Percentiles rank a stretch among this genome's conserved stretches.
Evolutionary conservation across 2,113 vertebrate genomes (phyloP).

Genomic region (Callionymus lyra): DNA sequence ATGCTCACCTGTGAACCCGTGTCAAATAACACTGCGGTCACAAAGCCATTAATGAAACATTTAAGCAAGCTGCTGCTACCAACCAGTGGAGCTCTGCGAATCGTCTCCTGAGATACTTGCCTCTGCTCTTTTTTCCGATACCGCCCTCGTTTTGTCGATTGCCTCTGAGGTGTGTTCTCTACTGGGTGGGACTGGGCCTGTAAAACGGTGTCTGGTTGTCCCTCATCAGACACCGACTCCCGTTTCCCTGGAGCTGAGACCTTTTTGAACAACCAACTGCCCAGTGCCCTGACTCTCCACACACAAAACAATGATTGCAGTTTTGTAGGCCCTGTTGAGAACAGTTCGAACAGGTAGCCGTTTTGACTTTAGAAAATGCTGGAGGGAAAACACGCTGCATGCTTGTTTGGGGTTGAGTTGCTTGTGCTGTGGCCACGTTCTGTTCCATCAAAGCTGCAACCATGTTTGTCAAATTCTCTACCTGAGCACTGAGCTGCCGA

Average conservation of each 20-base stretch:
- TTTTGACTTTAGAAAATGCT: background rate
- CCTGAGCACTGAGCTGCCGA: conserved; percentile 1
- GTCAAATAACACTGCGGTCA: conserved; percentile 15
- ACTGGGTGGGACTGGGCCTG: background rate
- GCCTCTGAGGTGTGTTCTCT: background rate
- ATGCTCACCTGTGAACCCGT: conserved; percentile 25
- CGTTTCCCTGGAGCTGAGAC: background rate
- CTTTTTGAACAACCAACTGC: background rate
- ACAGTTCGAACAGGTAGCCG: background rate
- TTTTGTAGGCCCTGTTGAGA: background rate
- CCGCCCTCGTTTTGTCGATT: too few species aligned
- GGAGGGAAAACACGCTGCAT: background rate
- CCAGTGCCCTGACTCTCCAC: background rate
- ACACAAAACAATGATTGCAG: conserved; percentile 3
- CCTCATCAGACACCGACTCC: background rate
- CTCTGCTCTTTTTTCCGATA: background rate
- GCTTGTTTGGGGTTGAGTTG: too few species aligned
- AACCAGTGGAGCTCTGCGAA: conserved; percentile 2
- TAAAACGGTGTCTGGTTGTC: conserved; percentile 3
- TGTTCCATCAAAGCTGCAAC: conserved; percentile 1
- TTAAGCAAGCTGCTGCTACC: conserved; percentile 5
- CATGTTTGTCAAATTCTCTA: conserved; percentile 3
- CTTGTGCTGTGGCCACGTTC: background rate
- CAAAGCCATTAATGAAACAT: conserved; percentile 7
- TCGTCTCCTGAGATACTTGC: background rate